phyloP scores from a whole-genome alignment of 2,888 invertebrate species.

The Drosophila kanekoi region DNA sequence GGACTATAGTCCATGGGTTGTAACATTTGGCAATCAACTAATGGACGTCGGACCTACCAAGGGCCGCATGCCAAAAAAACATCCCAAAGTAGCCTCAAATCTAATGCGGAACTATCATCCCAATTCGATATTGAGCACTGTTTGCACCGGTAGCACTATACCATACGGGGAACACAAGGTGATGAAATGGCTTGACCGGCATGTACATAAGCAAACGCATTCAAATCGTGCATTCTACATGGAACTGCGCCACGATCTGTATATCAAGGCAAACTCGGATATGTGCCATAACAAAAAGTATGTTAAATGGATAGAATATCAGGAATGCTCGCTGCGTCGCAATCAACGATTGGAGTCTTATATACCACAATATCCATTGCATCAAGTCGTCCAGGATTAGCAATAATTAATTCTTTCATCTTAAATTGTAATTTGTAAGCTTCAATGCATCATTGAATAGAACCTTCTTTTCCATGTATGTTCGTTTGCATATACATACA shows the following conservation, averaged over 20 bases:
- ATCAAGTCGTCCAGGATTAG: neutral
- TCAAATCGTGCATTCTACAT: slow-evolving; percentile 12
- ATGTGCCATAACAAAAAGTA: slow-evolving; percentile 29
- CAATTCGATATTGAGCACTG: neutral
- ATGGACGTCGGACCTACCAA: neutral
- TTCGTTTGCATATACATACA: no score
- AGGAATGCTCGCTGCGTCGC: slow-evolving; percentile 48
- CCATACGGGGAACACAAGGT: slow-evolving; percentile 31
- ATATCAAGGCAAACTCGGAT: slow-evolving; percentile 24
- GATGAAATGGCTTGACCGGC: slow-evolving; percentile 33
- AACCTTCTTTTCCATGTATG: no score
- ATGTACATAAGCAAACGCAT: slow-evolving; percentile 10
- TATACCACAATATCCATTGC: slow-evolving; percentile 50
- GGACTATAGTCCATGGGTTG: slow-evolving; percentile 13
- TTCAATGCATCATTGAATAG: no score
- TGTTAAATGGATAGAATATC: slow-evolving; percentile 26
- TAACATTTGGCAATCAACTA: slow-evolving; percentile 5
- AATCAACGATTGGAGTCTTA: slow-evolving; percentile 48
- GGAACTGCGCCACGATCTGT: slow-evolving; percentile 40
- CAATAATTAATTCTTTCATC: neutral
- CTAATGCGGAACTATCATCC: slow-evolving; percentile 35
- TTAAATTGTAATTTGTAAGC: neutral
- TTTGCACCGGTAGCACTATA: slow-evolving; percentile 34
- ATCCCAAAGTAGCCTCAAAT: neutral
- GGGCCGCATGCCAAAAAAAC: neutral